Evolutionary conservation across 1,140 invertebrate species (phyloP).

Genomic region (Diorhabda carinulata): DNA sequence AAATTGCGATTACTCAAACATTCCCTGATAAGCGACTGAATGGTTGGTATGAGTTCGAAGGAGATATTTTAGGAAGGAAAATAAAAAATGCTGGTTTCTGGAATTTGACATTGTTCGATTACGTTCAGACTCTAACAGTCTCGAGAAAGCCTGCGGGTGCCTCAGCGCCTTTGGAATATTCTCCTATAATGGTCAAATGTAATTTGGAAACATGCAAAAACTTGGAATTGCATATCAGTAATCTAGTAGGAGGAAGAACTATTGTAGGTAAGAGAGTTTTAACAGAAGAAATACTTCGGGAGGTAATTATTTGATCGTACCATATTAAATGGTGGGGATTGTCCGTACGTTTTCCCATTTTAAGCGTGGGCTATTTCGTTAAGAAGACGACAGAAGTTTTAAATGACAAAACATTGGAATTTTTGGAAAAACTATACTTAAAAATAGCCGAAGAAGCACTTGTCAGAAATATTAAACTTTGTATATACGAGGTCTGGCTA

Average conservation of each 20-base stretch:
- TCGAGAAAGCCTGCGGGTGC: conserved; percentile 51
- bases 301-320: no score
- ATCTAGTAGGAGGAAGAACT: conserved; percentile 61
- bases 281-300: background rate
- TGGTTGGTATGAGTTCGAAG: conserved; percentile 66
- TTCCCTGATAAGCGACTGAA: conserved; percentile 73
- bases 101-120: conserved; percentile 71
- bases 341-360: no score
- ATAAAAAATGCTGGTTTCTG: conserved; percentile 63
- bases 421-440: no score
- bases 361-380: no score
- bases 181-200: conserved; percentile 60
- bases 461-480: no score
- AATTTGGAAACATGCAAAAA: conserved; percentile 69
- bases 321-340: no score
- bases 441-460: no score
- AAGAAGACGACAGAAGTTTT: no score
- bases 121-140: conserved; percentile 69
- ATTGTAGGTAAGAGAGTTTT: conserved; percentile 55
- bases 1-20: conserved; percentile 70
- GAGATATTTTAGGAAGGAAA: conserved; percentile 56
- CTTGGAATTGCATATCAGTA: conserved; percentile 71
- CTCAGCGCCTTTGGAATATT: conserved; percentile 44
- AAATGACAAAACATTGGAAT: no score
- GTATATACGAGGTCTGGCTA: no score